Conservation (phyloP, 2,888 invertebrate genomes). For the Dynastes hyllus region DNA sequence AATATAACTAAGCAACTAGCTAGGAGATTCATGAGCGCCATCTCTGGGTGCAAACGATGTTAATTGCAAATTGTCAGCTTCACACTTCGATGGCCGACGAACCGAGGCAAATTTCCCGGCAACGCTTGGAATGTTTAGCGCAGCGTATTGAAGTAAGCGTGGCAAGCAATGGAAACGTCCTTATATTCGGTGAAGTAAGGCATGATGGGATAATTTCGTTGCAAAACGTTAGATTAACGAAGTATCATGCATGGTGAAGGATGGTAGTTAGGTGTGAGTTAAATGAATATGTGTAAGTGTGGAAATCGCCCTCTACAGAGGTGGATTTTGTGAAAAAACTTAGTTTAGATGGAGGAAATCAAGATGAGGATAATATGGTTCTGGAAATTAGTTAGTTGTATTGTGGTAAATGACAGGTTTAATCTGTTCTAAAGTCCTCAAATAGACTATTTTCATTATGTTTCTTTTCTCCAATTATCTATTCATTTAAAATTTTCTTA, state of each 20-base stretch:
- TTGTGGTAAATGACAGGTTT: no score
- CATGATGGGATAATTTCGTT: slow-evolving; percentile 4
- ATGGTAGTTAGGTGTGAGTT: neutral
- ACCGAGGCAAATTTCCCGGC: neutral
- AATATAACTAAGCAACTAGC: neutral
- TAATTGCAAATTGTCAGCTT: slow-evolving; percentile 41
- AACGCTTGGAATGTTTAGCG: neutral
- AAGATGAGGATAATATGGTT: no score
- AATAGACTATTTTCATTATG: no score
- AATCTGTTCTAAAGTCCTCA: no score
- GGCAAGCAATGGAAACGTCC: neutral
- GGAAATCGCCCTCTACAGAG: no score
- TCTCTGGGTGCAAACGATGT: slow-evolving; percentile 13
- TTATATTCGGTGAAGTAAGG: neutral
- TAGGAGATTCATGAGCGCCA: neutral
- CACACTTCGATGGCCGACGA: slow-evolving; percentile 33
- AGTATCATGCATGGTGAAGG: neutral
- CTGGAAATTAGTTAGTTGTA: no score
- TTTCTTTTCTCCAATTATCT: no score
- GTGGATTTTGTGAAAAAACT: no score
- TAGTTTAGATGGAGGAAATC: no score
- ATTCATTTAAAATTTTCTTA: no score
- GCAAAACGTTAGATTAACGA: neutral
- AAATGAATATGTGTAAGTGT: no score
- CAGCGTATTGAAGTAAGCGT: neutral